Evolutionary conservation across 2,113 vertebrate species (phyloP).

Genomic region (Podarcis raffonei): DNA sequence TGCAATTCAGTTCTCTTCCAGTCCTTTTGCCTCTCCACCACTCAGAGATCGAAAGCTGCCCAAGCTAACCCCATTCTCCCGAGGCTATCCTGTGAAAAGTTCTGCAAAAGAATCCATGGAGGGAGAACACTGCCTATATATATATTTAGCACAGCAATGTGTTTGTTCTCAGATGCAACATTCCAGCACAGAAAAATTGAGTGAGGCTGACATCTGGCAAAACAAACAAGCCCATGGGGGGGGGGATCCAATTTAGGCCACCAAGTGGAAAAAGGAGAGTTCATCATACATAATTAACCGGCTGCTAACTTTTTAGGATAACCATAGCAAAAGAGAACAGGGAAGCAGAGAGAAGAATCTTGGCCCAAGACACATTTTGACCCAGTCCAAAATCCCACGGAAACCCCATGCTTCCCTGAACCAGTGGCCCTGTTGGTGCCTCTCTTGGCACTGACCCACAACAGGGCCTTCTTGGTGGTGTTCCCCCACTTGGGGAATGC

Average conservation of each 20-base stretch:
- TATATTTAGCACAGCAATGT: background rate
- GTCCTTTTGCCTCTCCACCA: too few species aligned
- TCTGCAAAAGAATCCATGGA: background rate
- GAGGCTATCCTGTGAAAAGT: background rate
- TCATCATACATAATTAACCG: background rate
- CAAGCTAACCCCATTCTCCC: background rate
- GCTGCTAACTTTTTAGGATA: background rate
- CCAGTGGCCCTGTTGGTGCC: too few species aligned
- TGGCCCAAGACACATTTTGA: background rate
- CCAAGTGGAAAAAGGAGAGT: slow-evolving; percentile 4
- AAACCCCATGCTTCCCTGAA: background rate
- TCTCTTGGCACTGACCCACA: too few species aligned
- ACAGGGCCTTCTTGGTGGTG: too few species aligned
- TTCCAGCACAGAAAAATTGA: background rate
- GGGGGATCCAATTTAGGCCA: slow-evolving; percentile 25
- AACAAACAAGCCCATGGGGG: slow-evolving; percentile 25
- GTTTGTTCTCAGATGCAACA: background rate
- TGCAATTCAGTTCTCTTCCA: background rate
- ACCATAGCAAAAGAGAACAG: fast-evolving
- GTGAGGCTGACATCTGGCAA: background rate
- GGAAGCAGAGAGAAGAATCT: background rate
- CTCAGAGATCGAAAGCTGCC: background rate
- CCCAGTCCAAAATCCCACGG: background rate
- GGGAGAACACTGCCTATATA: background rate
- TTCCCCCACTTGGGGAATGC: too few species aligned